Base-by-base conservation (phyloP, 35 echinoderm and acorn worm genomes). In the Apostichopus californicus region DNA sequence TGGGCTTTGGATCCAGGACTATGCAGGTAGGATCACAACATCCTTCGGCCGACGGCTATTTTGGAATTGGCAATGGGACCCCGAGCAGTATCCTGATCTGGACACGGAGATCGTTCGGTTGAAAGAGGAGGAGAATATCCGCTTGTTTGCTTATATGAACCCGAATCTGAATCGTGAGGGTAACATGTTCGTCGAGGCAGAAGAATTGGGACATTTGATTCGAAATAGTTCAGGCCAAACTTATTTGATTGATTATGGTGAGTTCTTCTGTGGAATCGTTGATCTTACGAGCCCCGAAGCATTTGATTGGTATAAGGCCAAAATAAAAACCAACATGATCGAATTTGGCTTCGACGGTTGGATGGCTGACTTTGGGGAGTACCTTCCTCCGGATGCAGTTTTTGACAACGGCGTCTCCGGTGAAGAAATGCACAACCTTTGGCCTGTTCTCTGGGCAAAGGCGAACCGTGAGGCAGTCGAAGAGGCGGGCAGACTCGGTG, bases 311-410 rank as follows among this genome's bases (percentile, higher is more conserved):
- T 99, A 96, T 82, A 99, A 99, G 86, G 92, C 72, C 4, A 91
- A 96, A 17, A 99, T 99, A 71, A 94, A 77, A 57, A 92, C 92
- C 70, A 96, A 96, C 56, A 92, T 99, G 93, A 96, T 99, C 18
- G 97, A 96, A 22, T 87, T 99, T 15, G 97, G 97, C 2, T 92
- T 99, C 54, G 93, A 91, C 54, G 97, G 97, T 60, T 99, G 97
- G 97, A 99, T 99, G 97, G 97, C 97, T 11, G 97, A 99, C 60
- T 96, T 99, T 92, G 95, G 97, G 9, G 97, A 99, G 34, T 99
- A 99, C 53, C 90, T 99, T 22, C 97, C 97, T 7, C 96, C 97
- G 2, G 95, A 99, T 90, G 95, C 93, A 6, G 93, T 95, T 12
- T 99, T 99, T 56, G 25, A 83, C 81, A 96, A 80, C 66, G 97